These are phyloP conservation scores for Plebejus anna DNA, from an alignment of 2,888 invertebrate genomes.

Conservation along the genomic window DNA sequence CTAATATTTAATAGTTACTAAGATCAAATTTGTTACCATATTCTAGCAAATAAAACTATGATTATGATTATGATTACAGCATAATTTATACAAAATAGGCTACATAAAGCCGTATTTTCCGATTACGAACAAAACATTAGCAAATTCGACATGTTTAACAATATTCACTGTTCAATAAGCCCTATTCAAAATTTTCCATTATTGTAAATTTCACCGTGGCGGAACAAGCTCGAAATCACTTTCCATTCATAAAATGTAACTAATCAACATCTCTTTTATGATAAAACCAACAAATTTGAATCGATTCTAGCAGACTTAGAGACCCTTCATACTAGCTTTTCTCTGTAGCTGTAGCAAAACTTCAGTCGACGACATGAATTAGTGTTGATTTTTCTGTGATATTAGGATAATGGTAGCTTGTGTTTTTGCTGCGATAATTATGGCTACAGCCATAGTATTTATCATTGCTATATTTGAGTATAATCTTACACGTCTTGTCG, in stretches of 20 bases:
- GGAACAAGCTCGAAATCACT: constrained; percentile 15
- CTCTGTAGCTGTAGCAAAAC: not conserved
- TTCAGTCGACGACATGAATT: not conserved
- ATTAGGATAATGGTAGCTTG: not conserved
- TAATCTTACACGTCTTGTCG: not conserved
- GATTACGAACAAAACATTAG: not conserved
- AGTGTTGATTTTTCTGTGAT: not conserved
- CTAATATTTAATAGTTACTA: too few relatives aligned
- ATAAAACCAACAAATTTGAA: constrained; percentile 21
- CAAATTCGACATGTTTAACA: constrained; percentile 6
- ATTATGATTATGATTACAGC: not conserved
- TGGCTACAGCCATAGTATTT: not conserved
- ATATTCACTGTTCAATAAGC: constrained; percentile 2
- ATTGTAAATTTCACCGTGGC: not conserved
- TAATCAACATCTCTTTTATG: constrained; percentile 26
- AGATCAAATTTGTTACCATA: too few relatives aligned
- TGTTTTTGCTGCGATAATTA: not conserved
- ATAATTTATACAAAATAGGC: not conserved
- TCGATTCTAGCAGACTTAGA: constrained; percentile 14
- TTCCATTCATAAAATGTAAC: constrained; percentile 25
- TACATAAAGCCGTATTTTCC: not conserved
- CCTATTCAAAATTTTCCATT: constrained; percentile 11
- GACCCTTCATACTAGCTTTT: not conserved
- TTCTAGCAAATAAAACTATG: too few relatives aligned
- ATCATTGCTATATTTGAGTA: not conserved